Base-by-base conservation (phyloP, 2,888 invertebrate species). In the Noctua janthina region DNA sequence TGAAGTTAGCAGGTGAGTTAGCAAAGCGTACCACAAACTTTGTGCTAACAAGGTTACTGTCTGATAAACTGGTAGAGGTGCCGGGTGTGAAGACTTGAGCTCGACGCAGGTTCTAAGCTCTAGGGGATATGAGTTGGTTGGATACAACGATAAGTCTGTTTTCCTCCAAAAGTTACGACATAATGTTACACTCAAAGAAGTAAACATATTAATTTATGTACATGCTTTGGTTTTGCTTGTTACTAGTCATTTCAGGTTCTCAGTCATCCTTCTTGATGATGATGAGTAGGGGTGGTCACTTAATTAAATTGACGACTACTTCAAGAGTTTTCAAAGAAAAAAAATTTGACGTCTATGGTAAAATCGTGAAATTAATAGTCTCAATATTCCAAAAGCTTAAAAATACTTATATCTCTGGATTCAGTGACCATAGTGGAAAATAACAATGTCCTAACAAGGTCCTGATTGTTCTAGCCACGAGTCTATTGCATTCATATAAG, bases 1-100 rank as follows among this genome's bases (percentile, higher is more conserved):
- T 71, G 64, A 70, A 84, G 85, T 87, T 84, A 84, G 29, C 70
- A 79, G 74, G 79, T 75, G 74, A 87, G 71, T 87, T 79, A 73
- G 73, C 46, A 15, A 69, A 73, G 35, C 68, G 29, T 43, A 43
- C 67, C 71, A 68, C 68, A 11, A 83, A 84, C 66, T 77, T 74
- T 35, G 29, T 23, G 39, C 49, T 78, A 84, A 84, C 84, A 10
- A 17, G 54, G 70, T 87, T 87, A 78, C 56, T 76, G 39, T 59
- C 54, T 64, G 54, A 20, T 29, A 23, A 51, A 43, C 35, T 43
- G 51, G 35, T 15, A 13, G 43, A 35, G 39, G 51, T n/a, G 35
- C 13, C 29, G 29, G 15, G 15, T 13, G 13, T 23, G 2, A 17
- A 15, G 62, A 56, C 20, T 15, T 56, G 3, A 56, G 29, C 49